phyloP scores from a whole-genome alignment of 2,113 vertebrate species.

The Coracopsis vasa region DNA sequence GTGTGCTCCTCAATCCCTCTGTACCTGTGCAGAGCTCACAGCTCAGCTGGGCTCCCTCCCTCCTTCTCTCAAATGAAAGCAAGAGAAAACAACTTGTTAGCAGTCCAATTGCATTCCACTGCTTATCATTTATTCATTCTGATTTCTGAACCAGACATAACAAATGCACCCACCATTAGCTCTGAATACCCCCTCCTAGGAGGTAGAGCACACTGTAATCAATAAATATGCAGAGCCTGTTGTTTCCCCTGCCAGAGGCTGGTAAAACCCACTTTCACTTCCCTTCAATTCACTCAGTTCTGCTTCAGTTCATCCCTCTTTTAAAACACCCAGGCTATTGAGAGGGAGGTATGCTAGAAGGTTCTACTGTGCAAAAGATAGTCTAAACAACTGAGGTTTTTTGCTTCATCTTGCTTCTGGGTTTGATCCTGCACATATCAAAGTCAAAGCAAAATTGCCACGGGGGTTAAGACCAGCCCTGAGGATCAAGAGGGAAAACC shows the following conservation, averaged over 20 bases:
- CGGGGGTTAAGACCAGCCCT: not conserved
- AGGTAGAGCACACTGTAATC: not conserved
- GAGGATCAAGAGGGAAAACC: not conserved
- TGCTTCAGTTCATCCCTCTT: not conserved
- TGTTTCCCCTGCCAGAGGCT: not conserved
- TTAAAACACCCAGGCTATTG: not conserved
- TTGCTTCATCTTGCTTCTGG: not conserved
- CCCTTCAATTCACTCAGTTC: not conserved
- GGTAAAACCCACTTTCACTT: not conserved
- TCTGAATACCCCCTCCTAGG: not conserved
- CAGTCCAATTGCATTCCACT: not conserved
- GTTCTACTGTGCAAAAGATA: not conserved
- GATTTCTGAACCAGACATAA: conserved; percentile 22
- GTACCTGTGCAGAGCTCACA: not conserved
- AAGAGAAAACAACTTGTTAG: conserved; percentile 5
- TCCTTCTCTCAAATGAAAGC: not conserved
- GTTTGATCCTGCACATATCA: not conserved
- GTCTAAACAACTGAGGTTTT: not conserved
- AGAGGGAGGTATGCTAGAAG: not conserved
- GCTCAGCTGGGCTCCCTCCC: not conserved
- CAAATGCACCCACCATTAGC: conserved; percentile 2
- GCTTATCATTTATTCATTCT: conserved; percentile 25
- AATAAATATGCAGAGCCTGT: not conserved
- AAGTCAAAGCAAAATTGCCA: not conserved
- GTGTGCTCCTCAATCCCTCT: not conserved